Percentiles rank a stretch among this genome's conserved stretches.
Conservation (phyloP, 1,140 invertebrate genomes). For the Tachypleus tridentatus region DNA sequence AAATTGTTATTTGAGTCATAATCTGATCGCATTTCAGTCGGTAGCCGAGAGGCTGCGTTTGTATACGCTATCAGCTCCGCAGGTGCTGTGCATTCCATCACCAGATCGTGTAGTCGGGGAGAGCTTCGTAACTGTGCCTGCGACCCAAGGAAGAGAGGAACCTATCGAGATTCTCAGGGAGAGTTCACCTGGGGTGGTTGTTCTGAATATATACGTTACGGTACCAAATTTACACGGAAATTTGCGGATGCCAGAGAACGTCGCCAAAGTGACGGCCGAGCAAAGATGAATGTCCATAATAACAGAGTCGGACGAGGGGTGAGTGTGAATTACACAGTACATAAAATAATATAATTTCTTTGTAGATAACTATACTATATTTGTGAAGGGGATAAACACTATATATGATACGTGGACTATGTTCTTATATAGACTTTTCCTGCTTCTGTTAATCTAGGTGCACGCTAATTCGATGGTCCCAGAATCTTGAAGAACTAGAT, state of each 20-base stretch:
- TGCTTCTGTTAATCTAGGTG: too few relatives aligned
- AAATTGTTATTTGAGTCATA: too few relatives aligned
- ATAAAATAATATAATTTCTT: too few relatives aligned
- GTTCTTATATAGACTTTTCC: too few relatives aligned
- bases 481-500: too few relatives aligned
- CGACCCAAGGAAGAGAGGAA: constrained; percentile 36
- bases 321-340: constrained; percentile 19
- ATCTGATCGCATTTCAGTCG: constrained; percentile 43
- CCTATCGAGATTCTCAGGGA: constrained; percentile 26
- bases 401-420: too few relatives aligned
- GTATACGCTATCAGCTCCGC: constrained; percentile 81
- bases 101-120: constrained; percentile 72
- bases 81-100: constrained; percentile 74
- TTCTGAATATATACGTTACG: constrained; percentile 62
- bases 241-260: constrained; percentile 68
- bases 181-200: constrained; percentile 80
- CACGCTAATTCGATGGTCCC: too few relatives aligned
- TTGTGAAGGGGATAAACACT: too few relatives aligned
- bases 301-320: constrained; percentile 88
- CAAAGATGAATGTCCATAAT: constrained; percentile 92
- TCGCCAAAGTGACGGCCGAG: constrained; percentile 64
- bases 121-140: constrained; percentile 78
- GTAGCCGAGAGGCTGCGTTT: constrained; percentile 78
- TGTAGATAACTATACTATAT: too few relatives aligned
- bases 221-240: constrained; percentile 58